These are phyloP conservation scores for Halictus quadricinctus DNA, from an alignment of 2,888 invertebrate species.

Conservation along the genomic window DNA sequence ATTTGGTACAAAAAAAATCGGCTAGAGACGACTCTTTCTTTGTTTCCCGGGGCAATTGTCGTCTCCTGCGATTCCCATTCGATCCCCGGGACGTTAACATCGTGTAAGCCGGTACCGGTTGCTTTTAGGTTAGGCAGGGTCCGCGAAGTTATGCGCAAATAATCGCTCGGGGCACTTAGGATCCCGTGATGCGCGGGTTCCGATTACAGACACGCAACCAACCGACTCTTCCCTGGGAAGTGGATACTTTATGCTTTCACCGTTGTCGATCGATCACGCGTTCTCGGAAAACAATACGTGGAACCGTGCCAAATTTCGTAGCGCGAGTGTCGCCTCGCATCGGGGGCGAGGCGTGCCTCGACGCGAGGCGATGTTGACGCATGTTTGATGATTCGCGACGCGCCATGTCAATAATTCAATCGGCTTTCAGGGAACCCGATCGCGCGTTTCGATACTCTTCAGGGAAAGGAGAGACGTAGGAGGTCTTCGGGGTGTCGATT, in stretches of 20 bases:
- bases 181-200: slow-evolving; percentile 67
- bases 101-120: slow-evolving; percentile 28
- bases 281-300: slow-evolving; percentile 53
- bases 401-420: slow-evolving; percentile 41
- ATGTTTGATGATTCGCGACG: slow-evolving; percentile 36
- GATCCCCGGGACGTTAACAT: slow-evolving; percentile 49
- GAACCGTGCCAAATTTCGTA: slow-evolving; percentile 52
- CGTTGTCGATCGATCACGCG: slow-evolving; percentile 39
- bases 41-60: slow-evolving; percentile 8
- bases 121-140: slow-evolving; percentile 47
- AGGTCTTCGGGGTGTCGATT: slow-evolving; percentile 4
- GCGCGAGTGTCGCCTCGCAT: background rate
- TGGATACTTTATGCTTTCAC: slow-evolving; percentile 61
- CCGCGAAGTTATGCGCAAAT: slow-evolving; percentile 70
- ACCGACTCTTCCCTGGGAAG: slow-evolving; percentile 52
- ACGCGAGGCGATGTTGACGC: background rate
- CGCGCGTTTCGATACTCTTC: slow-evolving; percentile 27
- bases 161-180: slow-evolving; percentile 67
- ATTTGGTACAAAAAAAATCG: too few relatives aligned
- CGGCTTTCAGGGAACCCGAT: slow-evolving; percentile 39
- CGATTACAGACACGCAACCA: slow-evolving; percentile 78
- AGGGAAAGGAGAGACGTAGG: background rate
- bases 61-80: slow-evolving; percentile 23
- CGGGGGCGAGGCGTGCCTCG: background rate
- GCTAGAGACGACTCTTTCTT: too few relatives aligned